phyloP scores from a whole-genome alignment of 2,113 vertebrate genomes.

The human region DNA sequence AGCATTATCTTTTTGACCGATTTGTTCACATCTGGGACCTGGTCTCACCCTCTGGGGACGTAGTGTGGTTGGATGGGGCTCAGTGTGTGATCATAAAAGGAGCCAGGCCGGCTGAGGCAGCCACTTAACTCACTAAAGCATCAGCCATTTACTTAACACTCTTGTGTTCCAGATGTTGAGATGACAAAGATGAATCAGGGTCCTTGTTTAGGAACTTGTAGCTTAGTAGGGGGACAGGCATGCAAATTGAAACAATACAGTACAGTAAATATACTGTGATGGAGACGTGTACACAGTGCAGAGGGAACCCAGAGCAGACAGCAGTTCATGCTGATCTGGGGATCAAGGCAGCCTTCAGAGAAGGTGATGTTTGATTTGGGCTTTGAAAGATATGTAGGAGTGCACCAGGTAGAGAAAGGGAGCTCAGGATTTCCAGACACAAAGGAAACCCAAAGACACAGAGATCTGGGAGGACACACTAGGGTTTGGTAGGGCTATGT shows the following conservation, averaged over 20 bases:
- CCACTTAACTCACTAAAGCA: neutral
- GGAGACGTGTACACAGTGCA: neutral
- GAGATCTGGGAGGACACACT: neutral
- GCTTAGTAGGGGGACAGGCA: neutral
- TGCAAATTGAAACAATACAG: neutral
- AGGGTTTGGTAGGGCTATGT: neutral
- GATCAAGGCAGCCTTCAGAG: neutral
- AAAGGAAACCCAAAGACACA: neutral
- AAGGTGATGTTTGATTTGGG: neutral
- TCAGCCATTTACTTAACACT: neutral
- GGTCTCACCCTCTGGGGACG: neutral
- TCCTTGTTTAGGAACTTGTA: neutral
- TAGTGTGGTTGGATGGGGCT: neutral
- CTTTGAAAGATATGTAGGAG: constrained; percentile 21
- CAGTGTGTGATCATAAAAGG: accelerated
- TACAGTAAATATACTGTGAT: neutral
- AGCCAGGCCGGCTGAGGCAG: neutral
- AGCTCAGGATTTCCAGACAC: neutral
- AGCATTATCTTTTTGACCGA: neutral
- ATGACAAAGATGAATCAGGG: neutral
- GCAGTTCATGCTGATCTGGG: neutral
- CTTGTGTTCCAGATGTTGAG: neutral
- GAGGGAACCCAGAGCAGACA: neutral
- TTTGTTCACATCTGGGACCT: neutral
- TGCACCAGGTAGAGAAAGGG: neutral